These are phyloP conservation scores for Elymnias hypermnestra DNA, from an alignment of 1,140 invertebrate species.

Conservation along the genomic window DNA sequence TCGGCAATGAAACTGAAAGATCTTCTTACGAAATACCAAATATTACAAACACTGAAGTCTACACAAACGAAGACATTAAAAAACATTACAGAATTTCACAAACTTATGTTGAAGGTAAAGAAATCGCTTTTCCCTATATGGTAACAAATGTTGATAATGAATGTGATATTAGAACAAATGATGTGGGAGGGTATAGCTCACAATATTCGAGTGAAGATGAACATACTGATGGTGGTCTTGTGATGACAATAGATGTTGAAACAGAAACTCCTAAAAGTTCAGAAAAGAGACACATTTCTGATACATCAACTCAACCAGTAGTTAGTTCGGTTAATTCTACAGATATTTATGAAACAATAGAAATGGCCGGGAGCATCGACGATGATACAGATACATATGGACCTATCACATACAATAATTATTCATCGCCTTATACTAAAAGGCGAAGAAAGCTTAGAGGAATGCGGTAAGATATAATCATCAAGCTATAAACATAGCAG, in stretches of 20 bases:
- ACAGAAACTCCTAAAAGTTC: slow-evolving; percentile 45
- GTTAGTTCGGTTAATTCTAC: slow-evolving; percentile 33
- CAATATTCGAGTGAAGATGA: slow-evolving; percentile 57
- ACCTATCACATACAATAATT: slow-evolving; percentile 30
- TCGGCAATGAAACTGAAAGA: slow-evolving; percentile 46
- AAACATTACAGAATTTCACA: slow-evolving; percentile 65
- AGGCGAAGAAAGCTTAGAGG: slow-evolving; percentile 36
- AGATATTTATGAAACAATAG: slow-evolving; percentile 55
- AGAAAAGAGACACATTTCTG: slow-evolving; percentile 37
- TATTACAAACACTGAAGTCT: slow-evolving; percentile 55
- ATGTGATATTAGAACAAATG: slow-evolving; percentile 6
- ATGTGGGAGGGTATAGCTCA: slow-evolving; percentile 27
- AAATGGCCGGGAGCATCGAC: slow-evolving; percentile 32
- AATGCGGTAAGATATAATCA: slow-evolving; percentile 38
- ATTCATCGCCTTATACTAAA: slow-evolving; percentile 45
- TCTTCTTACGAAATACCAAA: slow-evolving; percentile 62
- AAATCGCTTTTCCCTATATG: slow-evolving; percentile 48
- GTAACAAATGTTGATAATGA: slow-evolving; percentile 31
- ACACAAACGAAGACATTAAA: slow-evolving; percentile 63
- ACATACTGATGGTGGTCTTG: slow-evolving; percentile 36
- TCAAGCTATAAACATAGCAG: too few species aligned
- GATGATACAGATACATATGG: slow-evolving; percentile 30
- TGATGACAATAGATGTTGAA: slow-evolving; percentile 62
- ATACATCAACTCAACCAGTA: slow-evolving; percentile 43
- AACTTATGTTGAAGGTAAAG: slow-evolving; percentile 64